Base-by-base conservation (phyloP, 2,797 vertebrate genomes). In the Myotis planiceps region DNA sequence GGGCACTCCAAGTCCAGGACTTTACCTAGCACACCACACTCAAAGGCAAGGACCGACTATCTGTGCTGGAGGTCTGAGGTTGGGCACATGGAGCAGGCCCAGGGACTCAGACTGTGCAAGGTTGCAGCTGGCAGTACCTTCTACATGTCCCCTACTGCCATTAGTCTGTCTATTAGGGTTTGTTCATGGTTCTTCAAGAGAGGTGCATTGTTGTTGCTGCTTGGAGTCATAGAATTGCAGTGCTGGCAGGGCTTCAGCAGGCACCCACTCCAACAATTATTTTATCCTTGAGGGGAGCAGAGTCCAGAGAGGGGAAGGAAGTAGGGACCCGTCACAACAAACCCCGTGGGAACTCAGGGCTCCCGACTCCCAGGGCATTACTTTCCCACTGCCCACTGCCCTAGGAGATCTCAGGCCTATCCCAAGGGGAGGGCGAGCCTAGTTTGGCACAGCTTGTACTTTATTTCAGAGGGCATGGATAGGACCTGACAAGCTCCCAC, bases 91-190 rank as follows among this genome's bases (percentile, higher is more conserved):
- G 39, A 10, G 19, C 83, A 58, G 21, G 42, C 60, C 74, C 25
- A 49, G 95, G 45, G 55, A 74, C 27, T 34, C 69, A 32, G 47
- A 39, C 80, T 27, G 42, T 19, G 18, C 68, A 63, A 49, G 83
- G 49, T 74, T 78, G 16, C 10, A 45, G 51, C 16, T 6, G 23
- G 55, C 42, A 72, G 84, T 32, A 12, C 66, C 3, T 3, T 1
- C 42, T 2, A 0, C 0, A 0, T 10, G 34, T 58, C 39, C 42
- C 23, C 8, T 9, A 1, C 16, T 49, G 45, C 83, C 12, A 12
- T 49, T 69, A n/a, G 4, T 76, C 72, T 76, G 21, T 87, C 49
- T 21, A 5, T 25, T 2, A 8, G 82, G 1, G 0, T 42, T 53
- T 68, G 16, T 72, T 81, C 51, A 65, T 18, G 12, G 55, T 63